Conservation (phyloP, 2,113 vertebrate genomes). For the Grantiella picta region DNA sequence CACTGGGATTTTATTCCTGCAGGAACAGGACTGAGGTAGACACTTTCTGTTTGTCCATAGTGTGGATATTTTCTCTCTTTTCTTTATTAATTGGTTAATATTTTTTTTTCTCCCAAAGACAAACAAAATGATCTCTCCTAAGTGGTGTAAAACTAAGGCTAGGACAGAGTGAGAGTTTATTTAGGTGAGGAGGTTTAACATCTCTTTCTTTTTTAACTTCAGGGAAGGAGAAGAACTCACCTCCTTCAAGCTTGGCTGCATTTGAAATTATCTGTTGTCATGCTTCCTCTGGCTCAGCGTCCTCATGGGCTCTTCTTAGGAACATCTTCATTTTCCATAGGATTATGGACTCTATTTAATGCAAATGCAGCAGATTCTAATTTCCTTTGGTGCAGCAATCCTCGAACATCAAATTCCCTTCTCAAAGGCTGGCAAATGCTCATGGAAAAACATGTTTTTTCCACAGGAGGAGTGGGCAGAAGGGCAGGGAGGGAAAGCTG, state of each 20-base stretch:
- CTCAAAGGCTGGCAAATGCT: background rate
- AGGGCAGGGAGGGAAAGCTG: background rate
- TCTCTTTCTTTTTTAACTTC: background rate
- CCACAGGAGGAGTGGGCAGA: background rate
- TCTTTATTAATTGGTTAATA: background rate
- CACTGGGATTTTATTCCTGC: background rate
- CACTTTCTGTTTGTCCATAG: background rate
- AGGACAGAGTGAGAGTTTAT: background rate
- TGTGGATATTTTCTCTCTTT: background rate
- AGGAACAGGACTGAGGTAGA: background rate
- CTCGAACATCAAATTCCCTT: background rate
- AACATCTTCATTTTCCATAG: background rate
- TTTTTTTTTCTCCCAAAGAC: background rate
- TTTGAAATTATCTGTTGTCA: background rate
- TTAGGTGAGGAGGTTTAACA: background rate
- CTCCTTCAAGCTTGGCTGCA: background rate
- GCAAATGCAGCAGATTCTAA: background rate
- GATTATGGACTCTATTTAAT: background rate
- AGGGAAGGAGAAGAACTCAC: background rate
- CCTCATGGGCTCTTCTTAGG: background rate
- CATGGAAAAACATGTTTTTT: background rate
- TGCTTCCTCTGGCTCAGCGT: slow-evolving; percentile 22
- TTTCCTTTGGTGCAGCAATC: background rate
- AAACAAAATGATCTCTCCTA: background rate
- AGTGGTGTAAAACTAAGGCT: background rate